Evolutionary conservation across 2,113 vertebrate genomes (phyloP), one percentile per base, ranked within the genome.

Genomic region (Vulpes lagopus): DNA sequence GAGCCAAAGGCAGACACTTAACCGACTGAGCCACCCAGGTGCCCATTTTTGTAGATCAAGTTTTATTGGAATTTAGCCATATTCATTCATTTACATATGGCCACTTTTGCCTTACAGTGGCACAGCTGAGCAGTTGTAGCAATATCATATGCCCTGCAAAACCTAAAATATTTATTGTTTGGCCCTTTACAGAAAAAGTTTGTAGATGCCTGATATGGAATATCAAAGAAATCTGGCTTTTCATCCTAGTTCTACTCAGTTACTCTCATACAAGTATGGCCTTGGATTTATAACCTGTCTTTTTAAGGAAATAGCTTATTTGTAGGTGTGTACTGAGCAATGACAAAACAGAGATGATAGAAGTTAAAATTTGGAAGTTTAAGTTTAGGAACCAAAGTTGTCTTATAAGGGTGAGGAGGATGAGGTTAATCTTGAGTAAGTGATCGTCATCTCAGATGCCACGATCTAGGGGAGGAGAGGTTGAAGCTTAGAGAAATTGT

Each of bases 321-420:
- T 69, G 88, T n/a, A 64, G 23, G 62, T 64, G 5, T 79, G 11
- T 71, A 11, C 38, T 3, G 49, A 35, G 0, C 35, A 62, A 81
- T 79, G 49, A 82, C 16, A 79, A 90, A 73, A 74, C 6, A 79
- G n/a, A 83, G 35, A 43, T 14, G 43, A 87, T 55, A 65, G 3
- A 87, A 74, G 38, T 81, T 89, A 92, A 53, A 62, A 51, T 89
- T 86, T 71, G 64, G 79, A 35, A 76, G 8, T 74, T 94, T 38
- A 81, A 86, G 57, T 78, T 32, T 51, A 86, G 87, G 20, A 79
- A 11, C 11, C 25, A 22, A 59, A 60, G 19, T 84, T 65, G 16
- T 76, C 9, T n/a, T 71, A 22, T 35, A 71, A 87, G 27, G 3
- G 0, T 78, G 79, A 43, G 16, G 32, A 35, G 5, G 35, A 16